Evolutionary conservation across 2,888 invertebrate genomes (phyloP), one percentile per base, ranked within the genome.

Genomic region (Caenorhabditis virilis): DNA sequence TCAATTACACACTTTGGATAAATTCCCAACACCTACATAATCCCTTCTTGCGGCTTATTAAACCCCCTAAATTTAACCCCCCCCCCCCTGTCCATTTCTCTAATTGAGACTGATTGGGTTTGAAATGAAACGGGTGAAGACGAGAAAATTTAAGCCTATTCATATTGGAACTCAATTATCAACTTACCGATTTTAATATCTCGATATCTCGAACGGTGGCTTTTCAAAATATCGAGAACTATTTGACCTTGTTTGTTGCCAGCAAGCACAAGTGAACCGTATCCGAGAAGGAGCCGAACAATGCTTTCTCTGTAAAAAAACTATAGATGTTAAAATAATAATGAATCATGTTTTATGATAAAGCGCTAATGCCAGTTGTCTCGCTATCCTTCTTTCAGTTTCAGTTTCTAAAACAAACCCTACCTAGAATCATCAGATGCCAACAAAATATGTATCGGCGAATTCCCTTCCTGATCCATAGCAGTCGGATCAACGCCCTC

Each of bases 371-470:
- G n/a, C n/a, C n/a, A n/a, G n/a, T n/a, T n/a, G n/a, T n/a, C n/a
- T n/a, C n/a, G n/a, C n/a, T n/a, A n/a, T n/a, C n/a, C n/a, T n/a
- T n/a, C n/a, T n/a, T n/a, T n/a, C n/a, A n/a, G n/a, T n/a, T n/a
- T n/a, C n/a, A n/a, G n/a, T n/a, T n/a, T n/a, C n/a, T n/a, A n/a
- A n/a, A n/a, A n/a, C n/a, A n/a, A n/a, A n/a, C 20, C 25, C 13
- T 42, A 42, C 38, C 75, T 42, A 27, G 55, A 57, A 11, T 18
- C 26, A 2, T 11, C n/a, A 6, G 53, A 50, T 49, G 39, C 15
- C 15, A 78, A 56, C 25, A 77, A 49, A 2, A 70, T 26, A 42
- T 78, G 78, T 30, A 78, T 41, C 2, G 77, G 67, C 13, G 74
- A 74, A 38, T 73, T 65, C 11, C 71, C 64, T 7, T 52, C 41